Percentiles rank a stretch among this genome's conserved stretches.
Evolutionary conservation across 2,113 vertebrate species (phyloP).

Genomic region (Stigmatopora nigra): DNA sequence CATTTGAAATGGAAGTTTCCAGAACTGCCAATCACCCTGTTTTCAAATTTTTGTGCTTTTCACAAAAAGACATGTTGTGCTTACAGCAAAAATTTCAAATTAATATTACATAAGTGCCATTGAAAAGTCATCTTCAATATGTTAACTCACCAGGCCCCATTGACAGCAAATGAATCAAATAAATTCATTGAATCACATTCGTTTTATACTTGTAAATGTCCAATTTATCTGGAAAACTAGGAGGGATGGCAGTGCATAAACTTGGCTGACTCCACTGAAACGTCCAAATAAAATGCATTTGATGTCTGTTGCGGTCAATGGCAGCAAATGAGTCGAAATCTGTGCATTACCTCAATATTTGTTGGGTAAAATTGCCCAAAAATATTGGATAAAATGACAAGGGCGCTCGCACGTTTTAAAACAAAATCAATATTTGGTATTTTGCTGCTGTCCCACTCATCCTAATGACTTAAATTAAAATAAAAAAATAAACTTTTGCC

Average conservation of each 20-base stretch:
- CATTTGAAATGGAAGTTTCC: not conserved
- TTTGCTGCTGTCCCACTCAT: conserved; percentile 29
- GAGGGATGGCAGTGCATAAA: no score
- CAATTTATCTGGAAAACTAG: no score
- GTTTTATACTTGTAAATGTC: no score
- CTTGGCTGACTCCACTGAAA: no score
- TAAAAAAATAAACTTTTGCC: conserved; percentile 34
- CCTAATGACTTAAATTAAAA: conserved; percentile 39
- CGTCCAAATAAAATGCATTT: no score
- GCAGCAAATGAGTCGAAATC: not conserved
- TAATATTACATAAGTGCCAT: not conserved
- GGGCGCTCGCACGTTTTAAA: not conserved
- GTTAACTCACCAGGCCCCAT: not conserved
- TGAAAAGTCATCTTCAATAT: not conserved
- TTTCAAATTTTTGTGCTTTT: not conserved
- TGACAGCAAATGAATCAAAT: no score
- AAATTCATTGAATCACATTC: no score
- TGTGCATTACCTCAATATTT: not conserved
- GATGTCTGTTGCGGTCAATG: no score
- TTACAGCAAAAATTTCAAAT: not conserved
- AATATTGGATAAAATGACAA: not conserved
- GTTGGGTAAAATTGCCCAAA: not conserved
- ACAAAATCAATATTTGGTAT: conserved; percentile 34
- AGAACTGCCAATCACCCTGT: not conserved
- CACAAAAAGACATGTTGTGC: not conserved